Evolutionary conservation across 2,888 invertebrate genomes (phyloP), one percentile per base, ranked within the genome.

Genomic region (Conomelus anceps): DNA sequence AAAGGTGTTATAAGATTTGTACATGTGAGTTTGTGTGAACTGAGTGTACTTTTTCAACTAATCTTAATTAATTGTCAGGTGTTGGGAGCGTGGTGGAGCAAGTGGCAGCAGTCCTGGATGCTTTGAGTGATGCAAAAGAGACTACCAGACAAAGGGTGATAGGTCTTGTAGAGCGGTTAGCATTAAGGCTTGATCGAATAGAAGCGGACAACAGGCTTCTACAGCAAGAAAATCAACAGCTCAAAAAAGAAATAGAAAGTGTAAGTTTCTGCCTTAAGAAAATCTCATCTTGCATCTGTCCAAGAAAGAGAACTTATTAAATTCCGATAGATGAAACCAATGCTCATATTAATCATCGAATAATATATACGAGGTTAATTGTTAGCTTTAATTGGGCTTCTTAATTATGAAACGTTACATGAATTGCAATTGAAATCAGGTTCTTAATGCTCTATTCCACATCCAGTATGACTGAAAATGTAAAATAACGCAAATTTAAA

Each of bases 31-130:
- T 88, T 88, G 3, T 22, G 63, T 41, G 22, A 23, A 22, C 22
- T n/a, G 3, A 22, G 13, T 23, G 23, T 63, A 84, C 11, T 88
- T 22, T 22, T 84, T 22, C 22, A 24, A n/a, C n/a, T n/a, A 22
- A 13, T 88, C 13, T 88, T 11, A 23, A 3, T 4, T 26, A 22
- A n/a, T 23, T 85, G 87, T 1, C 34, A 89, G 90, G 88, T 84
- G 90, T 89, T 87, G 91, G 91, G 20, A 91, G 92, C 24, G 92
- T 92, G n/a, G 92, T 92, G 85, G 92, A 92, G 84, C 92, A 92
- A 91, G 92, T 92, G 87, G 92, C 92, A 0, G 92, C 92, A 9
- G 92, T 92, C 1, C 91, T 92, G 89, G 92, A 92, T 84, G 92
- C 92, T 6, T 90, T 92, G 29, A 92, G 92, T 88, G 92, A 92